Conservation (phyloP, 2,888 invertebrate genomes). For the Imbricaverruca yamaguchii region DNA sequence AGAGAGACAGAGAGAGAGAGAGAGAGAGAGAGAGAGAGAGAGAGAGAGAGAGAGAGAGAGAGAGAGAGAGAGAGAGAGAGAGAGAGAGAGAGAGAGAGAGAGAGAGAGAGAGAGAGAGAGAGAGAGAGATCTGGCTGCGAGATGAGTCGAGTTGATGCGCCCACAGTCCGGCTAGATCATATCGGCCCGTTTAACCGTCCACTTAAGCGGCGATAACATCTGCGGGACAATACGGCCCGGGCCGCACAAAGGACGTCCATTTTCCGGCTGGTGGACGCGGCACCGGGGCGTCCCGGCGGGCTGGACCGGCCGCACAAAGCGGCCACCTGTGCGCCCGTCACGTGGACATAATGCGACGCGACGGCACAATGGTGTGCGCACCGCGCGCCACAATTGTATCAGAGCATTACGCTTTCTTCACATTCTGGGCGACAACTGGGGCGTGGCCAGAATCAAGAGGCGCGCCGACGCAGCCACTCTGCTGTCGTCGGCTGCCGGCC, state of each 20-base stretch:
- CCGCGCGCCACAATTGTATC: not conserved
- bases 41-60: no score
- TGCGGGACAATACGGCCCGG: not conserved
- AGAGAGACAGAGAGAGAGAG: no score
- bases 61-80: no score
- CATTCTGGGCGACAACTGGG: slow-evolving; percentile 13
- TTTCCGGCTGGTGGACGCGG: not conserved
- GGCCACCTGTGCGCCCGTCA: slow-evolving; percentile 21
- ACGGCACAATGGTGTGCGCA: not conserved
- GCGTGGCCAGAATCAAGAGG: not conserved
- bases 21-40: no score
- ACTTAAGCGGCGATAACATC: slow-evolving; percentile 17
- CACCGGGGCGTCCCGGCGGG: not conserved
- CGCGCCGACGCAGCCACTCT: no score
- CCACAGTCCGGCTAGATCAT: not conserved
- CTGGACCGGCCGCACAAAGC: not conserved
- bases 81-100: slow-evolving; percentile 22
- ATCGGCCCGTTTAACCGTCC: slow-evolving; percentile 17
- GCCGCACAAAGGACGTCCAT: slow-evolving; percentile 11
- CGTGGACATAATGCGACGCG: slow-evolving; percentile 13
- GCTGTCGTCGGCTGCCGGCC: no score
- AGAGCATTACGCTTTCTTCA: slow-evolving; percentile 4
- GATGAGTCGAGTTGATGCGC: not conserved
- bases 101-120: slow-evolving; percentile 27
- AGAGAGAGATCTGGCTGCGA: slow-evolving; percentile 8